phyloP scores from a whole-genome alignment of 2,797 vertebrate species.

The Spondyliosoma cantharus region DNA sequence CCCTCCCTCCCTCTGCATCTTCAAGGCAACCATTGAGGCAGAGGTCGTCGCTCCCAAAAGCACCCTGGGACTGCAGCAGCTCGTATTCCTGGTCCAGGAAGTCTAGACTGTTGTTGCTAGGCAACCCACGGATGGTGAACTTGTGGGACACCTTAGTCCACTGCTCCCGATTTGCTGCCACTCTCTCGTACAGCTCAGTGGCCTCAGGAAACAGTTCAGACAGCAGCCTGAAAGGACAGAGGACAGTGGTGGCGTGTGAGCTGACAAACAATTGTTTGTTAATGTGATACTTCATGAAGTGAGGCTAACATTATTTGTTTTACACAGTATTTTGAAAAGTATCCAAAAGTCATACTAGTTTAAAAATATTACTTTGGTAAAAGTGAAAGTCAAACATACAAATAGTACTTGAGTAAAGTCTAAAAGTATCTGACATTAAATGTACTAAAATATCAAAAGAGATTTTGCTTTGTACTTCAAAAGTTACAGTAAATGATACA shows the following conservation, averaged over 20 bases:
- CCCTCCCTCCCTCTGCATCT: conserved; percentile 73
- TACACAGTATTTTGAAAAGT: no score
- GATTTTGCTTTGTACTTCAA: no score
- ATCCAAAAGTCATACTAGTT: no score
- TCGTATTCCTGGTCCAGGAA: conserved; percentile 96
- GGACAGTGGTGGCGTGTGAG: neutral
- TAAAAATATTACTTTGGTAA: no score
- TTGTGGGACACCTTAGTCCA: conserved; percentile 98
- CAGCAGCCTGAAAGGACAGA: conserved; percentile 86
- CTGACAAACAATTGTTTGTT: neutral
- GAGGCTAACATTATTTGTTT: no score
- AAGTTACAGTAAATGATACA: no score
- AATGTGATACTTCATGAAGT: neutral
- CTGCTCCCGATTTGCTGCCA: conserved; percentile 94
- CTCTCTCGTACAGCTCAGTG: conserved; percentile 90
- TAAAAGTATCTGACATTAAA: no score
- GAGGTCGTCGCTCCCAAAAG: conserved; percentile 83
- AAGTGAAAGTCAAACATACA: no score
- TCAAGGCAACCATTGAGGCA: conserved; percentile 90
- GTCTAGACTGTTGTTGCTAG: conserved; percentile 98
- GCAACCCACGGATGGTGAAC: conserved; percentile 96
- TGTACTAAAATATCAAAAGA: no score
- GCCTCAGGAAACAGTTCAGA: conserved; percentile 93
- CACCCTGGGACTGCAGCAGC: conserved; percentile 86
- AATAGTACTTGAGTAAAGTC: no score